These are phyloP conservation scores for Perca flavescens DNA, from an alignment of 2,113 vertebrate species.

Conservation along the genomic window DNA sequence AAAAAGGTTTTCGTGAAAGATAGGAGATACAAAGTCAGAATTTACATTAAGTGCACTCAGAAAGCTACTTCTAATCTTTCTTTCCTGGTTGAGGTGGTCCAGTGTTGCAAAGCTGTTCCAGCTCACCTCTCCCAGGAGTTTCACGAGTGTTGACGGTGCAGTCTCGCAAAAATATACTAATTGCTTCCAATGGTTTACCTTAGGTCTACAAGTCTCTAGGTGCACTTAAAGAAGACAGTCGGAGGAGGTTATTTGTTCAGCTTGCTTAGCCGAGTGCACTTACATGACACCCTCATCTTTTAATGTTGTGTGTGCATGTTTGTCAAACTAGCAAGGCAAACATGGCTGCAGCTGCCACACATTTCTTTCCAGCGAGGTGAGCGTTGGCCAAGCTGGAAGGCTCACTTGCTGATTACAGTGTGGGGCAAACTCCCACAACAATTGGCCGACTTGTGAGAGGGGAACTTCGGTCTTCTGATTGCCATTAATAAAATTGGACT, in stretches of 20 bases:
- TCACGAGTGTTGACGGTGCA: constrained; percentile 25
- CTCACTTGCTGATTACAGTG: constrained; percentile 23
- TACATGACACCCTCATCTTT: neutral
- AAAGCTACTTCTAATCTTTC: constrained; percentile 40
- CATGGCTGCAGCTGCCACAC: neutral
- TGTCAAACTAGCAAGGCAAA: neutral
- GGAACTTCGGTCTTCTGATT: constrained; percentile 25
- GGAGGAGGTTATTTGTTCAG: neutral
- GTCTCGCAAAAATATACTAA: constrained; percentile 33
- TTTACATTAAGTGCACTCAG: constrained; percentile 24
- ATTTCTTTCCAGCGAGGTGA: constrained; percentile 16
- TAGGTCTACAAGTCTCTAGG: constrained; percentile 8
- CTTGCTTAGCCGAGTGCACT: neutral
- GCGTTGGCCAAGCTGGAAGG: neutral
- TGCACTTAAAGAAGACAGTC: neutral
- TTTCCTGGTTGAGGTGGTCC: constrained; percentile 16
- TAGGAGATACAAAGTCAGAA: constrained; percentile 7
- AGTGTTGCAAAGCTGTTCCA: constrained; percentile 18
- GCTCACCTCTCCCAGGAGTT: constrained; percentile 28
- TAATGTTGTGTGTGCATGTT: constrained; percentile 11
- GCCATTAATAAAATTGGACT: constrained; percentile 27
- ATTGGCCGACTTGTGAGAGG: neutral
- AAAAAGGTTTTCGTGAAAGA: constrained; percentile 19
- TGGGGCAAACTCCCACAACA: neutral
- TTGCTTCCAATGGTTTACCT: constrained; percentile 42